Conservation (phyloP, 1,140 invertebrate species). For the Bactericera cockerelli region DNA sequence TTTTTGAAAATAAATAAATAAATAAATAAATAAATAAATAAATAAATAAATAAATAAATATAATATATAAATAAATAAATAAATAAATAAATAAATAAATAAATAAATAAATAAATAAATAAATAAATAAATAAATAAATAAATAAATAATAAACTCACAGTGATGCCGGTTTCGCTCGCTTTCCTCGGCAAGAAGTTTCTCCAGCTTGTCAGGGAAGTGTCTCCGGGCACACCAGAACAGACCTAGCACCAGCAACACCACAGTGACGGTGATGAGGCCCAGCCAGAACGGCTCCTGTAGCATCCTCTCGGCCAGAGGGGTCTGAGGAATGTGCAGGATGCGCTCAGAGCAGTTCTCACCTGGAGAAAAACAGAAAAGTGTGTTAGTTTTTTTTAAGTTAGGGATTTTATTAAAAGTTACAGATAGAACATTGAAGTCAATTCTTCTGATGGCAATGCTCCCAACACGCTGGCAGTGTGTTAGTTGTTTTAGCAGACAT, state of each 20-base stretch:
- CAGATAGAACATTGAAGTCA: no score
- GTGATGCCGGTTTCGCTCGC: slow-evolving; percentile 39
- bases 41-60: no score
- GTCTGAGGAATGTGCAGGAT: slow-evolving; percentile 49
- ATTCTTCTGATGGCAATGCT: no score
- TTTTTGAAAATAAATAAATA: no score
- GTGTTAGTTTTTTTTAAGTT: not conserved
- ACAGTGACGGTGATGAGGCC: slow-evolving; percentile 61
- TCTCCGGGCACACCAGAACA: slow-evolving; percentile 61
- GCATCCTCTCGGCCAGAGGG: slow-evolving; percentile 52
- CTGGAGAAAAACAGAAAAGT: slow-evolving; percentile 24
- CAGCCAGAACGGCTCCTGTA: slow-evolving; percentile 68
- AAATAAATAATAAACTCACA: no score
- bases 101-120: no score
- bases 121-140: no score
- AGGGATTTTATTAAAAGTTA: no score
- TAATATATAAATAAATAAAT: no score
- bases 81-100: no score
- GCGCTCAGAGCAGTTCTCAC: slow-evolving; percentile 39
- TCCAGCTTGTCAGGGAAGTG: slow-evolving; percentile 71
- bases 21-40: no score
- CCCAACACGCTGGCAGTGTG: not conserved
- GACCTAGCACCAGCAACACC: slow-evolving; percentile 51
- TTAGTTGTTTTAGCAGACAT: not conserved
- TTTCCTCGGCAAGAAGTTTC: slow-evolving; percentile 60